Conservation (phyloP, 2,797 vertebrate genomes). For the Sciaenops ocellatus region DNA sequence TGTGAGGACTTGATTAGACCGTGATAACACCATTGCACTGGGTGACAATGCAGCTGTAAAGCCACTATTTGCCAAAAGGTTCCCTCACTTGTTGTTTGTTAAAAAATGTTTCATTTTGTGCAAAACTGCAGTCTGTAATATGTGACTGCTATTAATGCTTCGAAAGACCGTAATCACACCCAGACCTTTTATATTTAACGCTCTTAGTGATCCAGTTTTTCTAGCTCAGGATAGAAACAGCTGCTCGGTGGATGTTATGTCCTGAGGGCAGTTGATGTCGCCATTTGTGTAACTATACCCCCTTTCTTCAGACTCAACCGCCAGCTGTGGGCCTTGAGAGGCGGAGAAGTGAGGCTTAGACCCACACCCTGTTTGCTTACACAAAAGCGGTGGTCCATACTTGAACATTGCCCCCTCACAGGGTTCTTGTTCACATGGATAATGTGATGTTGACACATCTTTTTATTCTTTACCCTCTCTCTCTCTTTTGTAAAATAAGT, state of each 20-base stretch:
- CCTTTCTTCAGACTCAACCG: conserved; percentile 51
- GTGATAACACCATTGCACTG: neutral
- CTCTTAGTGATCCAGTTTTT: conserved; percentile 38
- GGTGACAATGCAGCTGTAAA: neutral
- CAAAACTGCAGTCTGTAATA: neutral
- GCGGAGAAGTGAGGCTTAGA: conserved; percentile 50
- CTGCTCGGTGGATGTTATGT: conserved; percentile 69
- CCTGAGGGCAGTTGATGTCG: conserved; percentile 62
- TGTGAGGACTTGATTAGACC: neutral
- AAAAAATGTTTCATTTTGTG: neutral
- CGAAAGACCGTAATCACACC: neutral
- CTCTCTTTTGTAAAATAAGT: conserved; percentile 7
- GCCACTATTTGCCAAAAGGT: neutral
- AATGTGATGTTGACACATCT: conserved; percentile 22
- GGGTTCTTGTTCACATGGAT: conserved; percentile 22
- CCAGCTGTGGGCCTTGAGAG: conserved; percentile 69
- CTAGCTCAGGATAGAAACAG: conserved; percentile 59
- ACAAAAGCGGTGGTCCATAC: conserved; percentile 60
- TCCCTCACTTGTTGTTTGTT: neutral
- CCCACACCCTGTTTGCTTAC: conserved; percentile 63
- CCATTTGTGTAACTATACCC: conserved; percentile 72
- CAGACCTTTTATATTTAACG: conserved; percentile 12
- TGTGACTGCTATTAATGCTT: neutral
- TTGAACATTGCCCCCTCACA: conserved; percentile 36
- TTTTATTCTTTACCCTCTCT: neutral